phyloP scores from a whole-genome alignment of 2,888 invertebrate species.

The Drosophila vallismaia region DNA sequence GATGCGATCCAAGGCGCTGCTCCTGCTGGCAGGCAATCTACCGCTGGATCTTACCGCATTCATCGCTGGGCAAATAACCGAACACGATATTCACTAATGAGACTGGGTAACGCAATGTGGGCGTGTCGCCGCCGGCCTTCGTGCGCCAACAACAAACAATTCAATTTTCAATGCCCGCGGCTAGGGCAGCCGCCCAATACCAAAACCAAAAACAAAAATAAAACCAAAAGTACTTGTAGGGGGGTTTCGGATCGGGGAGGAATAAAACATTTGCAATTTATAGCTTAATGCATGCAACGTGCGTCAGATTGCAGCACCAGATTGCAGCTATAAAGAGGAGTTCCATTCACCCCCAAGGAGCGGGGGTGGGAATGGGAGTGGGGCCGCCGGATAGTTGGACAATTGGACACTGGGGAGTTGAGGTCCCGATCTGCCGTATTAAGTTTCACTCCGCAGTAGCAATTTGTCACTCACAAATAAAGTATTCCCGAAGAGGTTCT shows the following conservation, averaged over 20 bases:
- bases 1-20: slow-evolving; percentile 10
- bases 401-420: slow-evolving; percentile 16
- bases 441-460: slow-evolving; percentile 54
- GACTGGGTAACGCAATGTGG: slow-evolving; percentile 72
- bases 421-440: slow-evolving; percentile 40
- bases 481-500: slow-evolving; percentile 34
- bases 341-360: not conserved
- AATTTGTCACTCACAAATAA: slow-evolving; percentile 66
- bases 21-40: slow-evolving; percentile 30
- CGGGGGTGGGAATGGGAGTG: slow-evolving; percentile 17
- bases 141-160: slow-evolving; percentile 72
- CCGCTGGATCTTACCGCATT: slow-evolving; percentile 32
- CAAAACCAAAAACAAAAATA: slow-evolving; percentile 13
- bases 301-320: slow-evolving; percentile 66
- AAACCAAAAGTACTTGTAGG: slow-evolving; percentile 2
- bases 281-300: slow-evolving; percentile 72
- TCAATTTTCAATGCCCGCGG: slow-evolving; percentile 71
- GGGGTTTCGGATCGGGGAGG: not conserved
- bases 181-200: slow-evolving; percentile 36
- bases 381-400: slow-evolving; percentile 14
- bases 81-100: slow-evolving; percentile 74
- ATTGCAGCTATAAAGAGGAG: slow-evolving; percentile 41
- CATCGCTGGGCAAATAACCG: slow-evolving; percentile 63
- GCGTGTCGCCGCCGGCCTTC: slow-evolving; percentile 61
- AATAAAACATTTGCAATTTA: slow-evolving; percentile 67